Evolutionary conservation across 2,888 invertebrate genomes (phyloP), one percentile per base, ranked within the genome.

Genomic region (Harpagoxenus sublaevis): DNA sequence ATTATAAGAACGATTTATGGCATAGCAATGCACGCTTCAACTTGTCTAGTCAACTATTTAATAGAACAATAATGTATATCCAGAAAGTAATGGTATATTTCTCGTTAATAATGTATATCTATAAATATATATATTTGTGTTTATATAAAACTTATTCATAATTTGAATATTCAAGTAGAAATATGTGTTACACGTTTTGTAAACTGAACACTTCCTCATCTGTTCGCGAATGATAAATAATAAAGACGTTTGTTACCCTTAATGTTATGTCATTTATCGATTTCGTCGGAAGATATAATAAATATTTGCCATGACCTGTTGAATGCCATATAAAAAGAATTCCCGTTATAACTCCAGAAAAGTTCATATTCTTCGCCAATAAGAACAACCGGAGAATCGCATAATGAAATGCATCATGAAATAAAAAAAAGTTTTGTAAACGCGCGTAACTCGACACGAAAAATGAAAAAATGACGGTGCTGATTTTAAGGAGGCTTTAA

Each of bases 161-260:
- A 18, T 51, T 68, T 10, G 23, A 77, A 77, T 28, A 15, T 35
- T 31, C n/a, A 57, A 23, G 12, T 57, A 55, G 68, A 78, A 55
- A 31, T 78, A 45, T 45, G 42, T 66, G 53, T 77, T 42, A 42
- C 53, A 42, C 15, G 12, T 45, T 68, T 55, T 78, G 78, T 79
- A 79, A 78, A 57, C 57, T 70, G n/a, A 71, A 60, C 23, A 62
- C 39, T 60, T 71, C 15, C 28, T 62, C 35, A 35, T 71, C 39
- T 79, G 68, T 70, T 70, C 73, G 79, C 28, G 73, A 71, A 39
- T 62, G 39, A 79, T 48, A 42, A 60, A 71, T 71, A 79, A 79
- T 79, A 79, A 79, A 79, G 51, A 62, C 15, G 62, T 62, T 60
- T 57, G 6, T 35, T 70, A 48, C 6, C 39, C 60, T 60, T 62